These are phyloP conservation scores for Agonum fuliginosum DNA, from an alignment of 2,888 invertebrate genomes.

Conservation along the genomic window DNA sequence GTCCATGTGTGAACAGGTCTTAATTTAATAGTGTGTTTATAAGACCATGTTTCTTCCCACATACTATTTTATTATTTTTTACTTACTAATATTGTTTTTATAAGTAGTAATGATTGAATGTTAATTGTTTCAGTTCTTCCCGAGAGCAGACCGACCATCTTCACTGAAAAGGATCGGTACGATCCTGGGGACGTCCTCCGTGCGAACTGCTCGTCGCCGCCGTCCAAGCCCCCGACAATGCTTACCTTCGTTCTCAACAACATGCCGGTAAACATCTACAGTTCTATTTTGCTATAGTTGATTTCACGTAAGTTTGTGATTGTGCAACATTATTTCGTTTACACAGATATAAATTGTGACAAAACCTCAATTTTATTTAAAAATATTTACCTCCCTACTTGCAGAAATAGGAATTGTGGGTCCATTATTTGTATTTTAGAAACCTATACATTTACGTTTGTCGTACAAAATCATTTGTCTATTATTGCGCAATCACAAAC, in stretches of 20 bases:
- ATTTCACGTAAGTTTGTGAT: no score
- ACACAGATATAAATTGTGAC: no score
- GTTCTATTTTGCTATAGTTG: constrained; percentile 69
- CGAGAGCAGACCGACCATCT: constrained; percentile 79
- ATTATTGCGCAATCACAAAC: no score
- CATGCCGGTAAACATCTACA: constrained; percentile 84
- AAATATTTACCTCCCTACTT: no score
- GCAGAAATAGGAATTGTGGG: not conserved
- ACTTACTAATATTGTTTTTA: not conserved
- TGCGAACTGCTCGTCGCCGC: constrained; percentile 87
- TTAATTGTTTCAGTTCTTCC: constrained; percentile 80
- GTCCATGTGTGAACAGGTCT: no score
- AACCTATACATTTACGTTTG: no score
- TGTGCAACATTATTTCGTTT: no score
- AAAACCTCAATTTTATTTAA: no score
- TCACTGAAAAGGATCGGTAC: constrained; percentile 84
- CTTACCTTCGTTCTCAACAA: constrained; percentile 87
- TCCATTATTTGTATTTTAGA: no score
- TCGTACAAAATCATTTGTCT: no score
- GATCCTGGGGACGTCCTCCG: constrained; percentile 83
- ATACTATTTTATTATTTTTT: not conserved
- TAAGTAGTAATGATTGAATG: not conserved
- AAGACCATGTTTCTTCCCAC: no score
- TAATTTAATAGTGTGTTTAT: no score
- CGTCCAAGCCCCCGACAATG: constrained; percentile 84